Evolutionary conservation across 2,113 vertebrate species (phyloP), one percentile per base, ranked within the genome.

Genomic region (Oxygymnocypris stewartii): DNA sequence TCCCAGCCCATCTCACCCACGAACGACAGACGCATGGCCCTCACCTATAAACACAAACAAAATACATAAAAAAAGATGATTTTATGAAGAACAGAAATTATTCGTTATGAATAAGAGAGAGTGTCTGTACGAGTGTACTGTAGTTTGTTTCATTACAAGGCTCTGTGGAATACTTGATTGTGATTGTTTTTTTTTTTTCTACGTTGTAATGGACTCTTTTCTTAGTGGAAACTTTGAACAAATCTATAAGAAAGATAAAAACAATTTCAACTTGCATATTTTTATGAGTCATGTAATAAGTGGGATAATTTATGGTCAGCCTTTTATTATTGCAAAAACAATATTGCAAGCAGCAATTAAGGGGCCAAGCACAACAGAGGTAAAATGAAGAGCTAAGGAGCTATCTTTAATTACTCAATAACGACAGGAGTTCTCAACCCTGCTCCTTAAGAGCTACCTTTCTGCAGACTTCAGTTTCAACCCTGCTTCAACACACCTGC

Each of bases 1-100:
- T 99, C 98, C 98, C 98, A 99, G 89, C 98, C 98, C 90, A 99
- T 92, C 94, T 99, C 98, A 0, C 98, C 98, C 0, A 99, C 98
- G 0, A 99, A 99, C 0, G 98, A 98, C 90, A 99, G 85, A 69
- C 98, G 94, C 93, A 99, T 95, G 61, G 97, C 98, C 82, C 97
- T 96, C 44, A 99, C 97, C 96, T 97, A 93, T 28, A 86, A 4
- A 63, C 10, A 85, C 61, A 75, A 8, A 37, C 73, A 23, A 28
- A 49, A 57, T 57, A 63, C 7, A 14, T 16, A n/a, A 14, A 54
- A n/a, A 47, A 31, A 80, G 4, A 23, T 63, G 31, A 67, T 14
- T 51, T 51, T 16, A 16, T 51, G 14, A 23, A 7, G 47, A 3
- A 1, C 2, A 44, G 25, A 16, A 47, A 67, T 7, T 18, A 69